phyloP scores from a whole-genome alignment of 2,888 invertebrate genomes.

The Drosophila paramelanica region DNA sequence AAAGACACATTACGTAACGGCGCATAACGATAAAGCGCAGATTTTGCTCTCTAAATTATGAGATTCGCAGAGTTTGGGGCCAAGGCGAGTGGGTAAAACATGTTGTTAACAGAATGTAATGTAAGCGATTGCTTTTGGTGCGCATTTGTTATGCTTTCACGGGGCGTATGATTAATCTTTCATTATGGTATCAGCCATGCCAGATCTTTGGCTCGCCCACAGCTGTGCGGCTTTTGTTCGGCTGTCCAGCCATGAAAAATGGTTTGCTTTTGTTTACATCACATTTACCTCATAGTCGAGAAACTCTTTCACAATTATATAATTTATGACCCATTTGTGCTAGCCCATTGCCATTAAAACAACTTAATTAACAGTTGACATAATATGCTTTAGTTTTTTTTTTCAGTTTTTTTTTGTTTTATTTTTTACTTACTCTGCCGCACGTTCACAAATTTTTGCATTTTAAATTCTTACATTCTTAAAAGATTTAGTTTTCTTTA shows the following conservation, averaged over 20 bases:
- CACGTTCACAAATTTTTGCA: constrained; percentile 52
- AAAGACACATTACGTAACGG: constrained; percentile 54
- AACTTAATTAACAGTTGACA: constrained; percentile 80
- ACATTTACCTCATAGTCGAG: constrained; percentile 42
- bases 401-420: constrained; percentile 46
- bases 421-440: constrained; percentile 39
- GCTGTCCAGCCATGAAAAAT: constrained; percentile 71
- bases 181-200: constrained; percentile 66
- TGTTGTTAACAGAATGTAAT: constrained; percentile 59
- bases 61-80: constrained; percentile 5
- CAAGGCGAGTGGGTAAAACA: constrained; percentile 37
- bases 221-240: constrained; percentile 48
- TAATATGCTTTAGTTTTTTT: constrained; percentile 75
- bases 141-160: constrained; percentile 68
- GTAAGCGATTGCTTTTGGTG: constrained; percentile 50
- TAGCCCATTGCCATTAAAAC: constrained; percentile 63
- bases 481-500: constrained; percentile 55
- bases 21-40: constrained; percentile 29
- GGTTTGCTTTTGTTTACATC: constrained; percentile 59
- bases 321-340: constrained; percentile 52
- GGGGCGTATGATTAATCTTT: constrained; percentile 80
- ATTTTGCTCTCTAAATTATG: constrained; percentile 49
- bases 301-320: constrained; percentile 53
- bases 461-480: constrained; percentile 75
- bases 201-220: constrained; percentile 50